Conservation (phyloP, 2,797 vertebrate genomes). For the Gymnopithys bicolor region DNA sequence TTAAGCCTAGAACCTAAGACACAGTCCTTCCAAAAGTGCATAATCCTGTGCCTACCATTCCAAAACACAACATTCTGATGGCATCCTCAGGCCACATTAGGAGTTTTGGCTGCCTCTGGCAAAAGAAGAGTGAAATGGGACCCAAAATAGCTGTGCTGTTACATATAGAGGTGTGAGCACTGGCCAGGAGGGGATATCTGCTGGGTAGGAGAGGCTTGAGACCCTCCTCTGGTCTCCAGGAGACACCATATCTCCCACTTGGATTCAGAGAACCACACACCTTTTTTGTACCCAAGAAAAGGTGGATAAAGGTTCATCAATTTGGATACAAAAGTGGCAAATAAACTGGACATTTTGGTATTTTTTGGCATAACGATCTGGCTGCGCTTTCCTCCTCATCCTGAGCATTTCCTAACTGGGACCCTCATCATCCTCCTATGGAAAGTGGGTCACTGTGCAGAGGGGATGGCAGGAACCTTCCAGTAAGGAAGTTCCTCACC, state of each 20-base stretch:
- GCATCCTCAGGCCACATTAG: not conserved
- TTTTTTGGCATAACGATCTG: not conserved
- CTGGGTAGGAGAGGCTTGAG: not conserved
- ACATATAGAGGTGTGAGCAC: not conserved
- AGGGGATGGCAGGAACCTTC: not conserved
- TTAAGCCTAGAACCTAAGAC: not conserved
- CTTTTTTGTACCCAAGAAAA: not conserved
- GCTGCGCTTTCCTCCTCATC: not conserved
- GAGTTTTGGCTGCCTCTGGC: not conserved
- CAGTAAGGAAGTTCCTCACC: not conserved
- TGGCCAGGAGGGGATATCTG: not conserved
- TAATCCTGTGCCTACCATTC: not conserved
- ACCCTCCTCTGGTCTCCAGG: not conserved
- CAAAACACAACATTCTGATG: not conserved
- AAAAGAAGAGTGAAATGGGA: not conserved
- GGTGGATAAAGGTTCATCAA: not conserved
- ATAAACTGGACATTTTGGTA: not conserved
- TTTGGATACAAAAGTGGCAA: not conserved
- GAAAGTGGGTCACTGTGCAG: not conserved
- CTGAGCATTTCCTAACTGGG: not conserved
- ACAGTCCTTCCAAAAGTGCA: not conserved
- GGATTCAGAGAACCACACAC: not conserved
- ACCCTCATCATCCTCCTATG: not conserved
- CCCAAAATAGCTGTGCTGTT: not conserved
- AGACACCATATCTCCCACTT: not conserved